Percentiles rank a stretch among this genome's conserved stretches.
Evolutionary conservation across 2,113 vertebrate species (phyloP).

Genomic region (Onychostoma macrolepis): DNA sequence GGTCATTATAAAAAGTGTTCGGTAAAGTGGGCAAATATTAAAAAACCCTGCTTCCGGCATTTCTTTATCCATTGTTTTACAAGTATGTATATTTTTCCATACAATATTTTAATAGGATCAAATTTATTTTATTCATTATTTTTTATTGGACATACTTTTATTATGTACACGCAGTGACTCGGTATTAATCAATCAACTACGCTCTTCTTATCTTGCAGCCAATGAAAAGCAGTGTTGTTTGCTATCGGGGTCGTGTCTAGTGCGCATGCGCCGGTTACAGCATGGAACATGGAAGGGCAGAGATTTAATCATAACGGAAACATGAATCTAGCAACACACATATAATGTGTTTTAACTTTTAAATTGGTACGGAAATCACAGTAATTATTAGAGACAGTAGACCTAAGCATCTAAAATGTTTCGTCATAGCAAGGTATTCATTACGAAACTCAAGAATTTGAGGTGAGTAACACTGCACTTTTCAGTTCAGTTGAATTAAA

Average conservation of each 20-base stretch:
- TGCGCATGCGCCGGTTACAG: conserved; percentile 16
- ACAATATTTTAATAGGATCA: not conserved
- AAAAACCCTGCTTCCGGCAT: not conserved
- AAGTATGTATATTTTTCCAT: not conserved
- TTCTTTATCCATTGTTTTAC: not conserved
- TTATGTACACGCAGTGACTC: not conserved
- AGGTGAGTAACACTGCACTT: conserved; percentile 62
- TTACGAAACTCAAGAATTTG: conserved; percentile 66
- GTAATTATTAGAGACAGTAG: not conserved
- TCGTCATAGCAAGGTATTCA: conserved; percentile 59
- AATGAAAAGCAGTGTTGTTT: conserved; percentile 20
- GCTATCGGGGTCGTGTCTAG: not conserved
- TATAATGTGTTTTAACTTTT: not conserved
- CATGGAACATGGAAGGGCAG: conserved; percentile 26
- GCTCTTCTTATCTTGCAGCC: not conserved
- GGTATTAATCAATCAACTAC: conserved; percentile 18
- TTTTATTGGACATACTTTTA: not conserved
- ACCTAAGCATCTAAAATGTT: conserved; percentile 64
- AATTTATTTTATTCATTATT: not conserved
- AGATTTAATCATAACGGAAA: not conserved
- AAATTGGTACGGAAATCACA: not conserved
- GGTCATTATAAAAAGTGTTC: not conserved
- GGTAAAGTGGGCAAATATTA: not conserved
- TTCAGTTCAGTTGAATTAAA: not conserved
- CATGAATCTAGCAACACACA: not conserved